Conservation (phyloP, 2,888 invertebrate species). For the Phyllotreta striolata region DNA sequence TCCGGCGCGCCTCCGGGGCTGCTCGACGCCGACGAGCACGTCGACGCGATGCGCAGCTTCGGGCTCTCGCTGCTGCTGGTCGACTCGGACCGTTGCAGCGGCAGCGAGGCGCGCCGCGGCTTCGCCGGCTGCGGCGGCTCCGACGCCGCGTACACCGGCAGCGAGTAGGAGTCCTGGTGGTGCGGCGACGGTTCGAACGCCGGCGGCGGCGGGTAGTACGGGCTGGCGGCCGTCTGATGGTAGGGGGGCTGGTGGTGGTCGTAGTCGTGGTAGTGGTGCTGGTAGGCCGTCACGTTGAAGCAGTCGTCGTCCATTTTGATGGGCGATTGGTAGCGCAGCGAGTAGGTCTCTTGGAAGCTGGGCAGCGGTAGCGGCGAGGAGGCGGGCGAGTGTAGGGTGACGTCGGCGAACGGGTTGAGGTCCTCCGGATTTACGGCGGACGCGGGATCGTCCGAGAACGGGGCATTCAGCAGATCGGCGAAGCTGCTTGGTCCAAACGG, state of each 20-base stretch:
- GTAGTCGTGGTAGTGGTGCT: constrained; percentile 69
- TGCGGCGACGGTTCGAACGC: constrained; percentile 62
- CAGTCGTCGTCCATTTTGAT: constrained; percentile 90
- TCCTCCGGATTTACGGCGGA: constrained; percentile 72
- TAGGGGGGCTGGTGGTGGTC: constrained; percentile 68
- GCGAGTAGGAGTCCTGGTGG: constrained; percentile 67
- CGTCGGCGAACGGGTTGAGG: constrained; percentile 78
- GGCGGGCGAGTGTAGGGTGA: constrained; percentile 61
- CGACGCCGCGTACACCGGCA: constrained; percentile 62
- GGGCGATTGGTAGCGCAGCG: constrained; percentile 71
- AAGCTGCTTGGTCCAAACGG: constrained; percentile 81
- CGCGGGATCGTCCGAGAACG: constrained; percentile 76
- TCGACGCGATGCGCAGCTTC: constrained; percentile 69
- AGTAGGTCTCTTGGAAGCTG: constrained; percentile 90
- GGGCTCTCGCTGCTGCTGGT: constrained; percentile 81
- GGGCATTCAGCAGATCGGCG: constrained; percentile 78
- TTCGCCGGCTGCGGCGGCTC: constrained; percentile 77
- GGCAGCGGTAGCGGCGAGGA: constrained; percentile 69
- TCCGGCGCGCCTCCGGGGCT: constrained; percentile 63
- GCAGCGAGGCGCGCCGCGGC: constrained; percentile 78
- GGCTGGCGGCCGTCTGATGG: constrained; percentile 61
- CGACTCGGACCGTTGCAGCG: constrained; percentile 82
- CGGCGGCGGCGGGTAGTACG: constrained; percentile 69
- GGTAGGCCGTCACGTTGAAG: constrained; percentile 72
- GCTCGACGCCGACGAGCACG: constrained; percentile 74